These are phyloP conservation scores for Pristionchus entomophagus DNA, from an alignment of 2,888 invertebrate species.

Conservation along the genomic window DNA sequence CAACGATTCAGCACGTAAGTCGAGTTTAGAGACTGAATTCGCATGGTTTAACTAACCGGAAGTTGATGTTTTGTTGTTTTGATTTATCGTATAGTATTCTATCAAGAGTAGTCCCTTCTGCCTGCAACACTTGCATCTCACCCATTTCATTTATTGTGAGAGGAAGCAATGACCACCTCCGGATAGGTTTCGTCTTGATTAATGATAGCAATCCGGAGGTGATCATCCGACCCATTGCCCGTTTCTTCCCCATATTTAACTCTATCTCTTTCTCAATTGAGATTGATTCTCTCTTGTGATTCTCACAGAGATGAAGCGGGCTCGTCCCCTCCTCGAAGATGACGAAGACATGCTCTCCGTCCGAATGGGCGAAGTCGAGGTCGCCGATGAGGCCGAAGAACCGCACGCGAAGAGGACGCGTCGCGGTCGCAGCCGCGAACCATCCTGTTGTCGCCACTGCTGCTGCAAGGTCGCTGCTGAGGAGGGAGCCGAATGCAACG, in stretches of 20 bases:
- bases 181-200: too few species aligned
- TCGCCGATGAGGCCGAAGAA: background rate
- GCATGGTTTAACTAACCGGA: background rate
- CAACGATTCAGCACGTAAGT: slow-evolving; percentile 26
- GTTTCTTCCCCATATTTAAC: background rate
- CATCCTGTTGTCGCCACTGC: slow-evolving; percentile 9
- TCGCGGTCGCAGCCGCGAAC: background rate
- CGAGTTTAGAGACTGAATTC: background rate
- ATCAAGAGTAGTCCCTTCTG: background rate
- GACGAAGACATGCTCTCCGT: background rate
- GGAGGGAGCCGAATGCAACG: background rate
- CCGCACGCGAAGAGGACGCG: background rate
- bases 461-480: background rate
- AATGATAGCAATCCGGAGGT: too few species aligned
- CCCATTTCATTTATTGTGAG: background rate
- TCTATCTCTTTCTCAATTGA: background rate
- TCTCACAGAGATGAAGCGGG: background rate
- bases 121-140: background rate
- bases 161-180: too few species aligned
- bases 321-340: background rate
- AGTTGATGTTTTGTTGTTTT: background rate
- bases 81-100: background rate
- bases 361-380: background rate
- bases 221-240: too few species aligned
- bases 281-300: background rate